Base-by-base conservation (phyloP, 2,113 vertebrate species). In the Melanostigma gelatinosum region DNA sequence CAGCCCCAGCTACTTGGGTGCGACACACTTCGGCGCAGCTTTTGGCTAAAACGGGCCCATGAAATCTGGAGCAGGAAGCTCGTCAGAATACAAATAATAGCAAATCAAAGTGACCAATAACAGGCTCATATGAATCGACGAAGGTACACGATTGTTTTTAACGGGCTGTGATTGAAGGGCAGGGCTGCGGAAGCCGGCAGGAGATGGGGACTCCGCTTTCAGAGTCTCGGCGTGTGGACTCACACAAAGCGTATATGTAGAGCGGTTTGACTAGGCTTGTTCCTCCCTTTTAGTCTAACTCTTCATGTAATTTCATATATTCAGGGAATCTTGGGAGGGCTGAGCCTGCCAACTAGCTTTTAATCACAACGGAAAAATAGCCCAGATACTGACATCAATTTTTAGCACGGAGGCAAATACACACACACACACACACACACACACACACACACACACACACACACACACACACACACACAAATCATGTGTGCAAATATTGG, bases 311-410 rank as follows among this genome's bases (percentile, higher is more conserved):
- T 88, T 86, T 78, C 83, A 86, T 93, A 83, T 76, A 90, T 92
- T 87, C 90, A 83, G 79, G 68, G 81, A 83, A 70, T 83, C 75
- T 81, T 86, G 72, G 71, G 79, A 79, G 87, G 83, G 80, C 76
- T 85, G 70, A 82, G 78, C 76, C 83, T 88, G 89, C 86, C 87
- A 91, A 87, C 86, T 24, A 42, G 78, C 85, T 88, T 92, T 89
- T 90, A 89, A 89, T 90, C 87, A 83, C 65, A 72, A 75, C 62
- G 79, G 80, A 75, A 86, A 73, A 83, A 80, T 60, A 27, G 65
- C 34, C 24, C 13, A 0, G 63, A 85, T 75, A 82, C 81, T 85
- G 78, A 91, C 85, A 89, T 80, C n/a, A 38, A 11, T 72, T 84
- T 80, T 60, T 70, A 62, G 46, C 11, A 80, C 8, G 6, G 22